phyloP scores from a whole-genome alignment of 2,113 vertebrate genomes.

The Microcebus murinus region DNA sequence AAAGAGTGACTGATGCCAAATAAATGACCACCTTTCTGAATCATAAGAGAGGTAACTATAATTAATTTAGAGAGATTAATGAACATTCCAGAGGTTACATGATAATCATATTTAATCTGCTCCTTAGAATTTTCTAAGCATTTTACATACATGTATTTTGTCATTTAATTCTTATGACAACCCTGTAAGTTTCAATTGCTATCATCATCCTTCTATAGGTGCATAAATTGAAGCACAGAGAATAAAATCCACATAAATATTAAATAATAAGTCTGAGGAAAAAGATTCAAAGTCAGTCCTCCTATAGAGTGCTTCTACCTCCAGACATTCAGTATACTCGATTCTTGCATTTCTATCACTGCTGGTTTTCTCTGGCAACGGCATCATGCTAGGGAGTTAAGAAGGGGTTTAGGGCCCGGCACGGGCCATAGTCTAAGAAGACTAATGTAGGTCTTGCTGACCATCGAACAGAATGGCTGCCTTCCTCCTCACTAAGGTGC shows the following conservation, averaged over 20 bases:
- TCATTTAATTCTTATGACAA: not conserved
- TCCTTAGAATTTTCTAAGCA: not conserved
- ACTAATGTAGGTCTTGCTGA: too few species aligned
- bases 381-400: not conserved
- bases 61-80: not conserved
- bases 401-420: not conserved
- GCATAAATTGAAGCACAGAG: not conserved
- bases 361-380: not conserved
- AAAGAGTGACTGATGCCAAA: not conserved
- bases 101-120: not conserved
- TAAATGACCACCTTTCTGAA: not conserved
- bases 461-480: too few species aligned
- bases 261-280: not conserved
- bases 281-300: not conserved
- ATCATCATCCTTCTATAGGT: not conserved
- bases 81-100: not conserved
- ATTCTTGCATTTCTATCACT: not conserved
- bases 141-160: not conserved
- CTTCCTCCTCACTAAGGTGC: too few species aligned
- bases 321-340: not conserved
- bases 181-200: not conserved
- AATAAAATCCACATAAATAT: not conserved
- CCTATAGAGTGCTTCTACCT: rapidly evolving
- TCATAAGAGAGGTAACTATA: not conserved
- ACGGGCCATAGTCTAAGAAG: too few species aligned